Evolutionary conservation across 2,113 vertebrate genomes (phyloP).

Genomic region (Phalacrocorax aristotelis): DNA sequence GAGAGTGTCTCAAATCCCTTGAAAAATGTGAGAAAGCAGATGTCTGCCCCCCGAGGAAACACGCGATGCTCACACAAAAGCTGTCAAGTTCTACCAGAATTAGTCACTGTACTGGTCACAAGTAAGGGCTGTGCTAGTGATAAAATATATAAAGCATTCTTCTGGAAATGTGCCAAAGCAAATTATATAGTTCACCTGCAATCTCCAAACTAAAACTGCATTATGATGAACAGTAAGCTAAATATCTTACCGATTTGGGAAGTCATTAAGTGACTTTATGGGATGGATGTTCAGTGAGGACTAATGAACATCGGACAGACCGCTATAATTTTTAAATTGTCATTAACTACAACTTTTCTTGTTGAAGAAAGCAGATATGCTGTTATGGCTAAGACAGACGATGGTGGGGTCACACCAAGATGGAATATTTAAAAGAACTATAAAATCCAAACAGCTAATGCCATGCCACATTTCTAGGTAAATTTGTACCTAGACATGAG

Average conservation of each 20-base stretch:
- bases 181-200: not conserved
- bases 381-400: not conserved
- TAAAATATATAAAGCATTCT: not conserved
- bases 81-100: not conserved
- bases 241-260: not conserved
- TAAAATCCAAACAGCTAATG: not conserved
- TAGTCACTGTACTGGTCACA: not conserved
- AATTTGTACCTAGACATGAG: not conserved
- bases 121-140: not conserved
- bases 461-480: not conserved
- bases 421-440: not conserved
- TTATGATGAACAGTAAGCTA: not conserved
- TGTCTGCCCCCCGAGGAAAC: not conserved
- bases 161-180: not conserved
- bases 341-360: not conserved
- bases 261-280: not conserved
- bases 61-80: not conserved
- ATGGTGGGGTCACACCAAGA: not conserved
- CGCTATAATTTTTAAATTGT: not conserved
- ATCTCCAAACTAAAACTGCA: not conserved
- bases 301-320: not conserved
- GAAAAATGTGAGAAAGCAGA: not conserved
- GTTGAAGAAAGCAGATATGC: not conserved
- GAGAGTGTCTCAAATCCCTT: not conserved
- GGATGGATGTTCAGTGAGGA: not conserved